phyloP scores from a whole-genome alignment of 2,113 vertebrate species.

The Megaceryle torquata region DNA sequence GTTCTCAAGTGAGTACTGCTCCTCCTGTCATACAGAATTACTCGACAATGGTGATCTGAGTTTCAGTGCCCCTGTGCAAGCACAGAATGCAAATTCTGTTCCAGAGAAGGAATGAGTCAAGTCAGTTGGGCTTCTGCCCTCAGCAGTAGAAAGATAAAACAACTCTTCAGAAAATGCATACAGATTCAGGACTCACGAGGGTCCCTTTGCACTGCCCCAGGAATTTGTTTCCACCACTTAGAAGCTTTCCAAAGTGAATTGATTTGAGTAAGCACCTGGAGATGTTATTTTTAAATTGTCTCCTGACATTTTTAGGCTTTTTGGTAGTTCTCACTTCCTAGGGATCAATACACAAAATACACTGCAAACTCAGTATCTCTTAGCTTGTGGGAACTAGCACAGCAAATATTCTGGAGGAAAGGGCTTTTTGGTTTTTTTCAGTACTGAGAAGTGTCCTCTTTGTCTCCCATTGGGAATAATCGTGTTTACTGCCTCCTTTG shows the following conservation, averaged over 20 bases:
- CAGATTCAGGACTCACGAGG: not conserved
- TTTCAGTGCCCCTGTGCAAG: not conserved
- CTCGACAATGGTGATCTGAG: not conserved
- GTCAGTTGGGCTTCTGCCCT: not conserved
- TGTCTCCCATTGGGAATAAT: not conserved
- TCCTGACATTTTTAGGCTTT: not conserved
- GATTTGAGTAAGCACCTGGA: not conserved
- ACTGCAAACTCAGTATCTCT: not conserved
- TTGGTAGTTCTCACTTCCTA: not conserved
- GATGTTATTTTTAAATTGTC: not conserved
- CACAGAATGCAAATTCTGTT: not conserved
- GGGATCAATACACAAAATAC: not conserved
- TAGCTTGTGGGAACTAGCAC: not conserved
- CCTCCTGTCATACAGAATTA: not conserved
- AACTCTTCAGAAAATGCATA: not conserved
- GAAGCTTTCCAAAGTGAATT: not conserved
- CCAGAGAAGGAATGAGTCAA: not conserved
- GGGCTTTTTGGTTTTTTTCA: not conserved
- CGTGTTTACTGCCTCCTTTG: not conserved
- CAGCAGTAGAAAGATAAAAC: not conserved
- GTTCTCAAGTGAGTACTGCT: conserved; percentile 86
- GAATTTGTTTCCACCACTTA: not conserved
- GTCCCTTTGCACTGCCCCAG: not conserved
- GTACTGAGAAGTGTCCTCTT: not conserved
- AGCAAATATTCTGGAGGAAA: not conserved